Conservation (phyloP, 2,888 invertebrate genomes). For the Orthonevra nobilis region DNA sequence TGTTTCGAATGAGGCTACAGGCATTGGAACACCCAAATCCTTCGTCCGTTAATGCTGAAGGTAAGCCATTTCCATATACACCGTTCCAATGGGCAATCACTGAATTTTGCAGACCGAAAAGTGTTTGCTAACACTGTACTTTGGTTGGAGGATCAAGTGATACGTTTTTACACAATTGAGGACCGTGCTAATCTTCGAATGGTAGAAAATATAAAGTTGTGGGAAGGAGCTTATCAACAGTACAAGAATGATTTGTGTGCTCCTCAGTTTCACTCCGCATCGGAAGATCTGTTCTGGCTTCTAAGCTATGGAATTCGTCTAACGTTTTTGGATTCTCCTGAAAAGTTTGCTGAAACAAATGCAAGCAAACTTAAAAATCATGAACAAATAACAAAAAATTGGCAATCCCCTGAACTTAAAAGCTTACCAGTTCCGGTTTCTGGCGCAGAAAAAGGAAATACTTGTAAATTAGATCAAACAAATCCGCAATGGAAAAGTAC, state of each 20-base stretch:
- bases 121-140: slow-evolving; percentile 89
- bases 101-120: slow-evolving; percentile 85
- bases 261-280: slow-evolving; percentile 83
- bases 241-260: slow-evolving; percentile 89
- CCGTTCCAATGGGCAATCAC: background rate
- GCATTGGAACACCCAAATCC: slow-evolving; percentile 90
- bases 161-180: slow-evolving; percentile 92
- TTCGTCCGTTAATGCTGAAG: slow-evolving; percentile 85
- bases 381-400: too few relatives aligned
- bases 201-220: slow-evolving; percentile 83
- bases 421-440: too few relatives aligned
- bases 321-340: slow-evolving; percentile 79
- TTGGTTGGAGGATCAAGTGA: slow-evolving; percentile 97
- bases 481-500: too few relatives aligned
- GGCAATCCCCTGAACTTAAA: too few relatives aligned
- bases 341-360: too few relatives aligned
- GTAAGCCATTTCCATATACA: slow-evolving; percentile 80
- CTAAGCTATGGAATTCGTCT: slow-evolving; percentile 90
- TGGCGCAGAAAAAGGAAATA: too few relatives aligned
- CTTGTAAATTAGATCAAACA: too few relatives aligned
- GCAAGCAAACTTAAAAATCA: too few relatives aligned
- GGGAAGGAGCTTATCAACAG: slow-evolving; percentile 86
- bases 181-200: slow-evolving; percentile 88
- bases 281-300: slow-evolving; percentile 92
- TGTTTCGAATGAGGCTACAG: slow-evolving; percentile 89